Conservation (phyloP, 2,113 vertebrate genomes). For the Vicugna pacos region DNA sequence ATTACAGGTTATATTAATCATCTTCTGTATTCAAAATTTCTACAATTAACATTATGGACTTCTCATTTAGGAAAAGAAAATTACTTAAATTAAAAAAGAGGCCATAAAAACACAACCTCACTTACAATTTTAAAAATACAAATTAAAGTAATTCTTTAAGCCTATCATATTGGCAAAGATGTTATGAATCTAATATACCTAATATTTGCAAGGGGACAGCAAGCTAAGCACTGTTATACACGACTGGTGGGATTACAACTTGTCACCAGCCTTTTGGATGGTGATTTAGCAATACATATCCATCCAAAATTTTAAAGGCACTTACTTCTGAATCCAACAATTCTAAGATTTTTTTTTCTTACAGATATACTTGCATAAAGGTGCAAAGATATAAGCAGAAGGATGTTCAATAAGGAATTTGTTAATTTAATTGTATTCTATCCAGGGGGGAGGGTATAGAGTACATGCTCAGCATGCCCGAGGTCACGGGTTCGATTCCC, state of each 20-base stretch:
- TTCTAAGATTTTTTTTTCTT: not conserved
- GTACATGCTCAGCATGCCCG: no score
- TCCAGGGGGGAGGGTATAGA: not conserved
- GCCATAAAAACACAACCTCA: not conserved
- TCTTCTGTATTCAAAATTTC: conserved; percentile 29
- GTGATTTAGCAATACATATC: not conserved
- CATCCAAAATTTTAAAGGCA: not conserved
- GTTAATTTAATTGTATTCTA: not conserved
- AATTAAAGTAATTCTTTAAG: conserved; percentile 36
- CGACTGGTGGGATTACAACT: not conserved
- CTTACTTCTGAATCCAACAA: conserved; percentile 1
- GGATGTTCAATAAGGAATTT: not conserved
- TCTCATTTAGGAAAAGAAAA: conserved; percentile 13
- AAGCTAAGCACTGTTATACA: not conserved
- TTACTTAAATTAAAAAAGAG: not conserved
- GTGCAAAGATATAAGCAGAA: not conserved
- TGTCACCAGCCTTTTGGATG: not conserved
- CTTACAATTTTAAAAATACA: not conserved
- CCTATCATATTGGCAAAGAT: not conserved
- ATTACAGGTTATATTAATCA: not conserved
- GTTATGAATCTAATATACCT: not conserved
- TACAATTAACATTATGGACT: not conserved
- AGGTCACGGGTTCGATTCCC: no score
- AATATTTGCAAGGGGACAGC: not conserved
- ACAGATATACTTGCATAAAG: not conserved